A percentile compares a stretch with the other conserved stretches of the same genome.
Conservation (phyloP, 2,797 vertebrate genomes). For the Sebastes minor region DNA sequence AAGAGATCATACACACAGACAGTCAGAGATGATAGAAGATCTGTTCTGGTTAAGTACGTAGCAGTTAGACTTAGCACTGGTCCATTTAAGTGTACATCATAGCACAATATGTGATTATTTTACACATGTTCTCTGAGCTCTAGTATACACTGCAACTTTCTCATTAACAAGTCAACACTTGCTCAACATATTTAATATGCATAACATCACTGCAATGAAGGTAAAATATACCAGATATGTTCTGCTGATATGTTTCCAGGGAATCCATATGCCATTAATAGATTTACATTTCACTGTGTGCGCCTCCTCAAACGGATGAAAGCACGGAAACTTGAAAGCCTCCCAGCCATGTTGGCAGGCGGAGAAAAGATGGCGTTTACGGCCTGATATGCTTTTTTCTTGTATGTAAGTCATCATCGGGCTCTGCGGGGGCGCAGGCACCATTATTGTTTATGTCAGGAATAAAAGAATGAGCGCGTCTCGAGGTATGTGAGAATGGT, state of each 20-base stretch:
- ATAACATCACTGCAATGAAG: not conserved
- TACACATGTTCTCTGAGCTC: not conserved
- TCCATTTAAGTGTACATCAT: not conserved
- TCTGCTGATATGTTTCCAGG: not conserved
- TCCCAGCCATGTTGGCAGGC: conserved; percentile 3
- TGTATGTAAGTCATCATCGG: not conserved
- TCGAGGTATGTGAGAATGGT: not conserved
- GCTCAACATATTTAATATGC: not conserved
- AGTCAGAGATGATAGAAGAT: conserved; percentile 8
- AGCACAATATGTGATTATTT: conserved; percentile 3
- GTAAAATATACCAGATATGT: conserved; percentile 10
- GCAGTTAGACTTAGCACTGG: not conserved
- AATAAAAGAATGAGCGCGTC: not conserved
- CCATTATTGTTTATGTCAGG: not conserved
- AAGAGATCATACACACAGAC: not conserved
- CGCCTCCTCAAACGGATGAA: conserved; percentile 31
- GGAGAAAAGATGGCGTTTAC: not conserved
- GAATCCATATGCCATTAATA: conserved; percentile 13
- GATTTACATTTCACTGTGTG: conserved; percentile 1
- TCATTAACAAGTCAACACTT: not conserved
- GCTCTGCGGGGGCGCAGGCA: not conserved
- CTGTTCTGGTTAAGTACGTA: conserved; percentile 10
- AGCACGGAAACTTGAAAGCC: conserved; percentile 28
- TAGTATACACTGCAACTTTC: not conserved
- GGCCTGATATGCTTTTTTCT: not conserved